These are phyloP conservation scores for Staurois parvus DNA, from an alignment of 2,797 vertebrate genomes.

Conservation along the genomic window DNA sequence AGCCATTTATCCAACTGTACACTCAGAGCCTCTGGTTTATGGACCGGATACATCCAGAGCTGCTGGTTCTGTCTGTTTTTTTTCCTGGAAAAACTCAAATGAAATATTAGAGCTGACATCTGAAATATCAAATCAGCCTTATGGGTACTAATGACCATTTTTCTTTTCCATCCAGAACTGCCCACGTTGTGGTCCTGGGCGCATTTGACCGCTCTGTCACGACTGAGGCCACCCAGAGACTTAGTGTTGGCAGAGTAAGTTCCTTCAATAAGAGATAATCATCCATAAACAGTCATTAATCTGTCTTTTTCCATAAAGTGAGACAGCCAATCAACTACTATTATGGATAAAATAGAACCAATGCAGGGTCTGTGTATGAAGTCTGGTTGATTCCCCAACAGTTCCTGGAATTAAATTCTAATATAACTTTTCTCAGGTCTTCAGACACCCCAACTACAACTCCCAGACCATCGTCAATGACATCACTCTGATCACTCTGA, in stretches of 20 bases:
- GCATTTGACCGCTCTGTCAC: slow-evolving; percentile 76
- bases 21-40: too few relatives aligned
- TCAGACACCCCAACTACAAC: slow-evolving; percentile 76
- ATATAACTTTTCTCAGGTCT: slow-evolving; percentile 69
- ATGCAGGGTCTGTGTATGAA: neutral
- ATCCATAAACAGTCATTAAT: neutral
- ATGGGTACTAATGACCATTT: neutral
- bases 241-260: slow-evolving; percentile 78
- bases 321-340: neutral
- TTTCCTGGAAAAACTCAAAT: neutral
- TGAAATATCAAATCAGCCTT: neutral
- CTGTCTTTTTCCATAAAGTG: too few relatives aligned
- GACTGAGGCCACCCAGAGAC: slow-evolving; percentile 77
- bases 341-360: neutral
- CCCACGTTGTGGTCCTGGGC: slow-evolving; percentile 81
- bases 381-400: too few relatives aligned
- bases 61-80: too few relatives aligned
- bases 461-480: slow-evolving; percentile 77
- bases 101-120: too few relatives aligned
- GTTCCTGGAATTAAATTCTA: too few relatives aligned
- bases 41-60: too few relatives aligned
- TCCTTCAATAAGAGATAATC: neutral
- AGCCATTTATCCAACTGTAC: too few relatives aligned
- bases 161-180: slow-evolving; percentile 17
- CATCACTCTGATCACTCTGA: slow-evolving; percentile 79